A percentile compares a stretch with the other conserved stretches of the same genome.
phyloP scores from a whole-genome alignment of 2,888 invertebrate species.

The Pollenia amentaria region DNA sequence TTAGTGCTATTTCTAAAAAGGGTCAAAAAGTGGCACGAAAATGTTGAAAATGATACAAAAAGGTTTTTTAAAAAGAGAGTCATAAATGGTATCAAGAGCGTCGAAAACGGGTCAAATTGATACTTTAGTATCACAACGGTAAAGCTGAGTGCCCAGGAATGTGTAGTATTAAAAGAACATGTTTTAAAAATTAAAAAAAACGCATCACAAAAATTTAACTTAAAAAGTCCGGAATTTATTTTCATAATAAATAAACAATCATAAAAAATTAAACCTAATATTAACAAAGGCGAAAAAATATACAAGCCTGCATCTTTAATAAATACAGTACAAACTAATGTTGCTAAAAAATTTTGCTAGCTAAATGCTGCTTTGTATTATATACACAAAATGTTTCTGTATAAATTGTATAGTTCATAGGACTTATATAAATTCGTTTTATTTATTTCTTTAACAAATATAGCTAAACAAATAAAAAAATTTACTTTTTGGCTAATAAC shows the following conservation, averaged over 20 bases:
- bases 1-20: too few species aligned
- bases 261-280: slow-evolving; percentile 2
- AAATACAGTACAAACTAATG: background rate
- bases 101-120: too few species aligned
- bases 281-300: background rate
- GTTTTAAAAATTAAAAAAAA: background rate
- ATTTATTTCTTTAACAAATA: slow-evolving; percentile 20
- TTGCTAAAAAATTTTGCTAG: background rate
- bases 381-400: background rate
- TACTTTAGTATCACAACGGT: too few species aligned
- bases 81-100: too few species aligned
- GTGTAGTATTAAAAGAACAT: too few species aligned
- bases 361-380: background rate
- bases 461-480: slow-evolving; percentile 41
- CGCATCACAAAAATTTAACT: background rate
- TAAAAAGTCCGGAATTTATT: slow-evolving; percentile 7
- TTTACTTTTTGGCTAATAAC: slow-evolving; percentile 78
- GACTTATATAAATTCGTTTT: slow-evolving; percentile 39
- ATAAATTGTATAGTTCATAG: slow-evolving; percentile 57
- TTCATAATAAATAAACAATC: slow-evolving; percentile 8
- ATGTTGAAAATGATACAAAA: too few species aligned
- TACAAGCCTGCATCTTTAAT: too few species aligned
- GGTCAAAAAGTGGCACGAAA: too few species aligned
- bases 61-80: too few species aligned
- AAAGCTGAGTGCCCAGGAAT: too few species aligned